A percentile compares a stretch with the other conserved stretches of the same genome.
phyloP scores from a whole-genome alignment of 2,113 vertebrate species.

The Heteronetta atricapilla region DNA sequence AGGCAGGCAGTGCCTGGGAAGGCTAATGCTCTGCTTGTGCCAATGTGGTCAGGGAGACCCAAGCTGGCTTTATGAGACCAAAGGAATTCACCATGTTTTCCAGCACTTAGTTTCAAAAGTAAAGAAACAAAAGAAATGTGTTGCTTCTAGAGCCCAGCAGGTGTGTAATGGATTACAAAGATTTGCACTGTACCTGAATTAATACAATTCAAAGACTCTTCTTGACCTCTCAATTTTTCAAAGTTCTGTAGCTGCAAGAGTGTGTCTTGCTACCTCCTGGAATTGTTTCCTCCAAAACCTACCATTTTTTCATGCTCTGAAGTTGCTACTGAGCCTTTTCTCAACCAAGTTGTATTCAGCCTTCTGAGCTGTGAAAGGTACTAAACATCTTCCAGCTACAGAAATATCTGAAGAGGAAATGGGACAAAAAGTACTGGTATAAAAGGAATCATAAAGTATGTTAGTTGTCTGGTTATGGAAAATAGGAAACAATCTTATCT shows the following conservation, averaged over 20 bases:
- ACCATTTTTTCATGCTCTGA: background rate
- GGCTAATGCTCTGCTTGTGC: background rate
- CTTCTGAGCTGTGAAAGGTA: background rate
- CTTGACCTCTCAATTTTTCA: background rate
- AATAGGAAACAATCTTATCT: background rate
- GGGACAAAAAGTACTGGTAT: background rate
- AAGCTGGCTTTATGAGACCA: background rate
- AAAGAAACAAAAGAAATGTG: background rate
- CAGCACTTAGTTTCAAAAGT: background rate
- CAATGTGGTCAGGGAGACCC: background rate
- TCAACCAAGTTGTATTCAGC: background rate
- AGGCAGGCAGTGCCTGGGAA: background rate
- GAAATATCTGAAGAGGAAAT: background rate
- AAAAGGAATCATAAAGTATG: background rate
- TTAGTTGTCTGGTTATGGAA: background rate
- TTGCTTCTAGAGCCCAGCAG: background rate
- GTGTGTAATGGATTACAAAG: background rate
- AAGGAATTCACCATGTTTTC: background rate
- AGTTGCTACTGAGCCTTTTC: background rate
- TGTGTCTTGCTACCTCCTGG: background rate
- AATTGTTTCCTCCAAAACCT: background rate
- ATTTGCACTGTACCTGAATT: background rate
- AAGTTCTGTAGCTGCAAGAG: background rate
- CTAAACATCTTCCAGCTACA: background rate
- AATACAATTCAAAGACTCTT: background rate